phyloP scores from a whole-genome alignment of 1,140 invertebrate genomes.

The Sogatella furcifera region DNA sequence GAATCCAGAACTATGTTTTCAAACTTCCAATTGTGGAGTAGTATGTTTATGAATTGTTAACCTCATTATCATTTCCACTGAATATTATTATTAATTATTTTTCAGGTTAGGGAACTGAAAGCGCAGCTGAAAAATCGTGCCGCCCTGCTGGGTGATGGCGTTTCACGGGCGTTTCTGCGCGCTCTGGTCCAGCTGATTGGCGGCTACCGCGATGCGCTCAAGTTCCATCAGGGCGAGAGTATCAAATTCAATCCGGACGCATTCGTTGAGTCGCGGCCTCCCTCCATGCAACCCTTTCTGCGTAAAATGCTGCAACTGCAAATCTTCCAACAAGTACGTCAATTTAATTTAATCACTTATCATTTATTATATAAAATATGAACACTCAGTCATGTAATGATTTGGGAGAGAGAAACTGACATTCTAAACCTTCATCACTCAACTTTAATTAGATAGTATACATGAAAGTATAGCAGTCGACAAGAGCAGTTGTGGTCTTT shows the following conservation, averaged over 20 bases:
- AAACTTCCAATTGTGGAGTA: too few species aligned
- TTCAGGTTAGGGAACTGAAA: conserved; percentile 51
- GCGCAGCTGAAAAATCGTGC: conserved; percentile 58
- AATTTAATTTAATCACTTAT: neutral
- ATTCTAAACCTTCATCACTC: too few species aligned
- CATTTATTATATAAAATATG: too few species aligned
- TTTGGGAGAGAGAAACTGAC: too few species aligned
- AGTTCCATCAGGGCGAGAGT: conserved; percentile 63
- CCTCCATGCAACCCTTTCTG: conserved; percentile 76
- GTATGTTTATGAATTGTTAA: too few species aligned
- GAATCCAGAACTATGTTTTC: too few species aligned
- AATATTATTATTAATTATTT: conserved; percentile 23
- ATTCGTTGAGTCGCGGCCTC: conserved; percentile 72
- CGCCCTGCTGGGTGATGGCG: conserved; percentile 70
- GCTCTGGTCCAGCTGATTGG: conserved; percentile 86
- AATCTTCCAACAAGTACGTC: conserved; percentile 80
- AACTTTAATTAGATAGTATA: too few species aligned
- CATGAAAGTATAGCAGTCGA: too few species aligned
- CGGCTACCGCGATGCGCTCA: conserved; percentile 83
- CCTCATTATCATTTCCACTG: too few species aligned
- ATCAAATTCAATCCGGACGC: conserved; percentile 78
- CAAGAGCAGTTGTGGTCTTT: too few species aligned
- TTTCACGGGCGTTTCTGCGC: conserved; percentile 80
- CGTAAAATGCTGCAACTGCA: conserved; percentile 84
- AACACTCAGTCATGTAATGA: too few species aligned